Evolutionary conservation across 1,140 invertebrate genomes (phyloP), one percentile per base, ranked within the genome.

Genomic region (Paraescarpia echinospica): DNA sequence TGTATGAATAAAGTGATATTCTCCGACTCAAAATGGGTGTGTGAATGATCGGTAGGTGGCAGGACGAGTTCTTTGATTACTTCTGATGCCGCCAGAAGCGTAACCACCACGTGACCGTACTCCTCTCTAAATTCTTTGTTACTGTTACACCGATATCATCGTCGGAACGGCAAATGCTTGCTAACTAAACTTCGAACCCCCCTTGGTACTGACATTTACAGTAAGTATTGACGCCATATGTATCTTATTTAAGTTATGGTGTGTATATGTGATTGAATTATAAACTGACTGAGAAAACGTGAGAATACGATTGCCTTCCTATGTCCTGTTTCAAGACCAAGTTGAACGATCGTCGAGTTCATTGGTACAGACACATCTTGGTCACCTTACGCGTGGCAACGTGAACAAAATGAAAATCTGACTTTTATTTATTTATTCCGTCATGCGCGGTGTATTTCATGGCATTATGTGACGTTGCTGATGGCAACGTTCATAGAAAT

Each of bases 71-170:
- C 14, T 77, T 22, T 77, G 59, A 77, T 77, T 77, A 77, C 59
- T 77, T 31, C 59, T 31, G 59, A 77, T 77, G 59, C 59, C 59
- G 59, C 59, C 27, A 77, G 59, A 77, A 18, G 59, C 59, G 59
- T 77, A 77, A 77, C 59, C 59, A 77, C 59, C 59, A 77, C 59
- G 59, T 77, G 59, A 77, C 59, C 59, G 59, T 77, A 22, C 27
- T 77, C 59, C 59, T 77, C 59, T 77, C 59, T 77, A 77, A 77
- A 77, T 77, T 77, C 59, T 77, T 77, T 77, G 59, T 77, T 77
- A 77, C 59, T 77, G 59, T 77, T 77, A 77, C 59, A 18, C 59
- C 59, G 59, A 77, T 77, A 77, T 77, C 59, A 77, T 77, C 59
- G 59, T 77, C 59, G 59, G 59, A 77, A 77, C 59, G 59, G 59